A percentile compares a stretch with the other conserved stretches of the same genome.
Conservation (phyloP, 2,113 vertebrate species). For the Fulmarus glacialis region DNA sequence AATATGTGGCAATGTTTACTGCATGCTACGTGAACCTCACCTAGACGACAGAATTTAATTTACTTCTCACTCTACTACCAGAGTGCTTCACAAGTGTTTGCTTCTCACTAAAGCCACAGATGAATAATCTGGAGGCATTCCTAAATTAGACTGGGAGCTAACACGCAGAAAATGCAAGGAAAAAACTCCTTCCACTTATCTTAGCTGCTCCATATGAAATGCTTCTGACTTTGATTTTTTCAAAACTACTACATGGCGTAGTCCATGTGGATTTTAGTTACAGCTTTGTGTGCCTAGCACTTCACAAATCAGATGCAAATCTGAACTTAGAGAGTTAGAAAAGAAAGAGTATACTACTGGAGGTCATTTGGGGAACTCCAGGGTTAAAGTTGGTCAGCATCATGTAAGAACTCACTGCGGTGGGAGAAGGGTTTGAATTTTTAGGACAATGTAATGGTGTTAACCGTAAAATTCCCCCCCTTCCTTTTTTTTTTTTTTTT, state of each 20-base stretch:
- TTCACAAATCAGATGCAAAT: slow-evolving; percentile 6
- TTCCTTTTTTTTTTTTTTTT: fast-evolving
- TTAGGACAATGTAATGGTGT: neutral
- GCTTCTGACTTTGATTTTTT: neutral
- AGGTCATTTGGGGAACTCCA: neutral
- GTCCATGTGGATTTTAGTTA: neutral
- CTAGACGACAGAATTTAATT: neutral
- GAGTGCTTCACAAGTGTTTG: slow-evolving; percentile 17
- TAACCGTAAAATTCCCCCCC: neutral
- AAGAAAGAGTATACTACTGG: neutral
- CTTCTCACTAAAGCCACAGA: neutral
- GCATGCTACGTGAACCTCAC: neutral
- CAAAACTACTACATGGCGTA: neutral
- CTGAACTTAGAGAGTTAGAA: neutral
- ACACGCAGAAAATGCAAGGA: neutral
- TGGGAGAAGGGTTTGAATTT: neutral
- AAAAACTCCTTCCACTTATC: neutral
- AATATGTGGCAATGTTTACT: neutral
- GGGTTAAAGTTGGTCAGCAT: neutral
- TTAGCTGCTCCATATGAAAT: neutral
- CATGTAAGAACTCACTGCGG: neutral
- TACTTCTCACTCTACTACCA: neutral
- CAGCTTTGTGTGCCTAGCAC: neutral
- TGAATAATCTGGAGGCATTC: slow-evolving; percentile 17
- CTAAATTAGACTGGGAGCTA: neutral